Evolutionary conservation across 2,888 invertebrate species (phyloP).

Genomic region (Leptopilina syphax): DNA sequence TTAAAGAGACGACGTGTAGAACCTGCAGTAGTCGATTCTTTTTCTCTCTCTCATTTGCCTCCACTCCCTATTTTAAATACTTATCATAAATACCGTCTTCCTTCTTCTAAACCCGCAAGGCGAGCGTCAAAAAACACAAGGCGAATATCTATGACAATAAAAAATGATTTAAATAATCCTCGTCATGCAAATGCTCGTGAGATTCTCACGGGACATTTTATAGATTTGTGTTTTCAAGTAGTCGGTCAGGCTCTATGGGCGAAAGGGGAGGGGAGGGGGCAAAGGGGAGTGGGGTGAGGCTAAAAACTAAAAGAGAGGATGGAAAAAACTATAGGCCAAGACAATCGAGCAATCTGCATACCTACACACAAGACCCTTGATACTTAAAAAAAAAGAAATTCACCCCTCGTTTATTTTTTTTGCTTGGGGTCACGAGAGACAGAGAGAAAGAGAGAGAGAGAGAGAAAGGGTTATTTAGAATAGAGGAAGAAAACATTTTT

Average conservation of each 20-base stretch:
- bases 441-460: no score
- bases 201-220: constrained; percentile 70
- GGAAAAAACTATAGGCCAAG: constrained; percentile 54
- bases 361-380: constrained; percentile 43
- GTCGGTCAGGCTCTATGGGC: no score
- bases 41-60: constrained; percentile 42
- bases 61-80: not conserved
- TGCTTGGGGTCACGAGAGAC: constrained; percentile 44
- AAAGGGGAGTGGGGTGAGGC: constrained; percentile 26
- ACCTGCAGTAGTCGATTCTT: constrained; percentile 53
- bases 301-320: constrained; percentile 24
- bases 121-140: constrained; percentile 69
- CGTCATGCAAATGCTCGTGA: constrained; percentile 71
- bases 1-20: constrained; percentile 59
- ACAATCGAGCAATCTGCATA: constrained; percentile 70
- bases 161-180: constrained; percentile 76
- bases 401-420: constrained; percentile 5
- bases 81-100: not conserved
- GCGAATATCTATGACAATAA: constrained; percentile 65
- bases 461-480: no score
- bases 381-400: not conserved
- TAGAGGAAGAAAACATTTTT: no score
- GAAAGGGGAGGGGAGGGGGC: not conserved
- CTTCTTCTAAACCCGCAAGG: constrained; percentile 56
- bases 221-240: no score